Evolutionary conservation across 2,797 vertebrate species (phyloP), one percentile per base, ranked within the genome.

Genomic region (Enteromius unitaeniatus): DNA sequence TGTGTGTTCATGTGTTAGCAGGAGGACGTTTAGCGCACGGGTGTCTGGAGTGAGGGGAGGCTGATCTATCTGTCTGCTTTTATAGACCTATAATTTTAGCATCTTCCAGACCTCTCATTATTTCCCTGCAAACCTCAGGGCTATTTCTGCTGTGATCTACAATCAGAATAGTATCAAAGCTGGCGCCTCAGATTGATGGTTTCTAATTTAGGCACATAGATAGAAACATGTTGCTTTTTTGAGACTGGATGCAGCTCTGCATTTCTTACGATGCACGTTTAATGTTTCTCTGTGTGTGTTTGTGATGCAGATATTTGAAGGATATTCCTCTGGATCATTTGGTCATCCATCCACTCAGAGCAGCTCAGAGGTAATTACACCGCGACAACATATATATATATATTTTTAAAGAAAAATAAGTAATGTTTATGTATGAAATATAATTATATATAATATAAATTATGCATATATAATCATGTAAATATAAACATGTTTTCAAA

Each of bases 271-370:
- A 60, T 77, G 47, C 73, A 34, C 17, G 0, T 42, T 60, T 14
- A 6, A 62, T 80, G 19, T 73, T 73, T 42, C 42, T 84, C 37
- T 78, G 31, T 82, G 7, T 85, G 34, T 85, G 53, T 78, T 76
- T 75, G 21, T 82, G 37, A 84, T 87, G 87, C 89, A 96, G 95
- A 91, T 95, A 90, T 95, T 96, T 88, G 95, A 95, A 89, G 91
- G 92, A 42, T 86, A 89, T 77, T 89, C 90, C 86, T 91, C 89
- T 14, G 81, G 76, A 90, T 87, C 82, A 90, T 90, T 88, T 91
- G 92, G 90, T 84, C 91, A 88, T 31, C 82, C 90, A 81, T 88
- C 88, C 14, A 67, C 69, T 77, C 85, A 86, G 81, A 88, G 72
- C 86, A 92, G 85, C 88, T 94, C 93, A 78, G 95, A 96, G 93